Conservation (phyloP, 2,797 vertebrate genomes). For the Coilia nasus region DNA sequence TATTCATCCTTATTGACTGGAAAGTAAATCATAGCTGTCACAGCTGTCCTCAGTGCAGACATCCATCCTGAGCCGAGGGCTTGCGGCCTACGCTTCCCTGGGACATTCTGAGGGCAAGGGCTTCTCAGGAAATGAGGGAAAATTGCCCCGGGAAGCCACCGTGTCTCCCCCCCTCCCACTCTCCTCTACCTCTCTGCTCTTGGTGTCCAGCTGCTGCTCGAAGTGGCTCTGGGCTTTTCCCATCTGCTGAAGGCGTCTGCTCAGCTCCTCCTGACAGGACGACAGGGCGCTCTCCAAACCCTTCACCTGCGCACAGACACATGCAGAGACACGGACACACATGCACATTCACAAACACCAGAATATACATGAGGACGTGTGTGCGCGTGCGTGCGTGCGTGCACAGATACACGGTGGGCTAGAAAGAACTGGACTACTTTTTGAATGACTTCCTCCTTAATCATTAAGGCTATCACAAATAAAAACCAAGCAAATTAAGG, state of each 20-base stretch:
- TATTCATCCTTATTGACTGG: conserved; percentile 1
- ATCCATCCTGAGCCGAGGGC: conserved; percentile 65
- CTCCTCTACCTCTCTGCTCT: conserved; percentile 17
- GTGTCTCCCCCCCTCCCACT: background rate
- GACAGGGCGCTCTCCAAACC: conserved; percentile 26
- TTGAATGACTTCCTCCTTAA: too few relatives aligned
- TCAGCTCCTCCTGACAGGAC: conserved; percentile 37
- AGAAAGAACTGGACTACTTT: too few relatives aligned
- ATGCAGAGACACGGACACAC: background rate
- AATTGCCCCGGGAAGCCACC: conserved; percentile 6
- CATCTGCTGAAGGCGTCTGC: conserved; percentile 32
- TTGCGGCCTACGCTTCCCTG: background rate
- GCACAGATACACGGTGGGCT: too few relatives aligned
- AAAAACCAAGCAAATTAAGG: too few relatives aligned
- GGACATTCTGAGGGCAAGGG: conserved; percentile 2
- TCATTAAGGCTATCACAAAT: too few relatives aligned
- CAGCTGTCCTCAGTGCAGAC: conserved; percentile 67
- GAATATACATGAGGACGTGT: background rate
- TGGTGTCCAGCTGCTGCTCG: conserved; percentile 19
- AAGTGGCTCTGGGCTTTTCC: background rate
- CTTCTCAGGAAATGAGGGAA: conserved; percentile 26
- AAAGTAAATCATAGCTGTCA: conserved; percentile 7
- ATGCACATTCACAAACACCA: background rate
- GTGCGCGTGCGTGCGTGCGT: too few relatives aligned
- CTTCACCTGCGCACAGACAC: conserved; percentile 30